A percentile compares a stretch with the other conserved stretches of the same genome.
phyloP scores from a whole-genome alignment of 2,797 vertebrate species.

The Nasua narica region DNA sequence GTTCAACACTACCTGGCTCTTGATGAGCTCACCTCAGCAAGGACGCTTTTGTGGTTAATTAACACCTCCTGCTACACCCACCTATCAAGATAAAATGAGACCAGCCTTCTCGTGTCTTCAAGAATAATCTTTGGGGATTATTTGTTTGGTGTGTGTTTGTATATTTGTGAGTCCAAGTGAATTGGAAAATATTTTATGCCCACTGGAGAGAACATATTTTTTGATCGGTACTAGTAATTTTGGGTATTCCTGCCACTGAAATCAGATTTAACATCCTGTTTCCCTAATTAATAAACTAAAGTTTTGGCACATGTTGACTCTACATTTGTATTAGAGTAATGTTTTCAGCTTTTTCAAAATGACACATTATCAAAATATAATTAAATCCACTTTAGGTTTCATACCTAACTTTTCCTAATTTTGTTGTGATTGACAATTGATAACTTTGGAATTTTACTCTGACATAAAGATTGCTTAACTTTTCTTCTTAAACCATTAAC shows the following conservation, averaged over 20 bases:
- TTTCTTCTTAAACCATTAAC: neutral
- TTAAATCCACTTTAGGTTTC: neutral
- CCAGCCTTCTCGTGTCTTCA: neutral
- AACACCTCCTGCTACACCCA: neutral
- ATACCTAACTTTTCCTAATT: neutral
- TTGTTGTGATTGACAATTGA: neutral
- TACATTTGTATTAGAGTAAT: neutral
- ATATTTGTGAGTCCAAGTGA: constrained; percentile 19
- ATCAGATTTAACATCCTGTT: neutral
- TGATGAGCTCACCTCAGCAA: neutral
- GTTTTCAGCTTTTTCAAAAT: constrained; percentile 12
- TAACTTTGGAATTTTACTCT: neutral
- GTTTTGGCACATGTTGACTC: neutral
- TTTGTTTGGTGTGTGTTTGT: neutral
- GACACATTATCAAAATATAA: neutral
- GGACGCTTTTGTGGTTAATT: neutral
- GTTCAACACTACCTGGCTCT: neutral
- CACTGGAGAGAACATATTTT: neutral
- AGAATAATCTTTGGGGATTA: neutral
- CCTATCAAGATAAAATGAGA: neutral
- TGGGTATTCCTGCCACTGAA: neutral
- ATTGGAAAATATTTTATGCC: neutral
- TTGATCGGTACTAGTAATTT: neutral
- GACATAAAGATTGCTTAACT: neutral
- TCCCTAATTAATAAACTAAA: constrained; percentile 1